Base-by-base conservation (phyloP, 2,888 invertebrate genomes). In the Tachystola acroxantha region DNA sequence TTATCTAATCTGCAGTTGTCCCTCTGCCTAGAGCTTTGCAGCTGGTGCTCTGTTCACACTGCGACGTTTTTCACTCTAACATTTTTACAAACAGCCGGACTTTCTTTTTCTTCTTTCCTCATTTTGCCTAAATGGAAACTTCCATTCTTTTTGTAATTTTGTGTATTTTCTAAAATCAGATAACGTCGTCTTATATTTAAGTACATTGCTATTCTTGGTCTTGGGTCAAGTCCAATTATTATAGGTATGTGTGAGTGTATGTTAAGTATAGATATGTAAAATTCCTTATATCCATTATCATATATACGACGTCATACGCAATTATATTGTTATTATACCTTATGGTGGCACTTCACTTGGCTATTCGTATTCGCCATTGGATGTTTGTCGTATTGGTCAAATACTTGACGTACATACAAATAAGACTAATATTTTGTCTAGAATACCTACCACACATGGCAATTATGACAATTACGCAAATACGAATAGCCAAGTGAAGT, bases 1-100 rank as follows among this genome's bases (percentile, higher is more conserved):
- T 50, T 50, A 50, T 55, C 49, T 51, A 46, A 46, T 46, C 43
- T 40, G 40, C 36, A 48, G 36, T 46, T 44, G 45, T 48, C 49
- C 39, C 39, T 43, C 43, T 34, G 36, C 38, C 40, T 32, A 36
- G 32, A 40, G 28, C 27, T 37, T 34, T 39, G 44, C 52, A 52
- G 53, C 52, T 52, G 51, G 40, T 47, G 45, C 40, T 42, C 32
- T 31, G 32, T 28, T 35, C 38, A 30, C 24, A n/a, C 38, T 32
- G 38, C 34, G 26, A 36, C 42, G 37, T 43, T 46, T 45, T 34
- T 40, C 34, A 38, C 34, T 32, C 34, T 26, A 36, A 41, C 41
- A 39, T 40, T 48, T 49, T 39, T 43, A 39, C 37, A 46, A 39
- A 42, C 39, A 34, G 40, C 26, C 30, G 30, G 13, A 37, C 30